These are phyloP conservation scores for Battus philenor DNA, from an alignment of 1,140 invertebrate species.

Conservation along the genomic window DNA sequence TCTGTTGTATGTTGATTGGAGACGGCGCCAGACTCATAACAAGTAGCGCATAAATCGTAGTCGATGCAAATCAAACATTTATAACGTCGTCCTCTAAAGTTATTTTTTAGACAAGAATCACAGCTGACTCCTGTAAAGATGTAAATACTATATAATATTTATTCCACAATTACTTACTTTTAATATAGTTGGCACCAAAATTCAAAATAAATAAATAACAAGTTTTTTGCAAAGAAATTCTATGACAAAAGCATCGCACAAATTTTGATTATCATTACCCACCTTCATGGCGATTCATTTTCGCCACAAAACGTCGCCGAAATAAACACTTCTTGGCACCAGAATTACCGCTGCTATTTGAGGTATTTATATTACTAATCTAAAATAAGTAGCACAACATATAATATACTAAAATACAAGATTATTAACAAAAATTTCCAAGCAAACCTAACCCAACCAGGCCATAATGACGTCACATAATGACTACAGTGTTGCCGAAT, in stretches of 20 bases:
- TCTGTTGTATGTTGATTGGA: constrained; percentile 95
- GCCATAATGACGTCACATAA: constrained; percentile 82
- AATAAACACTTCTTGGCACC: constrained; percentile 64
- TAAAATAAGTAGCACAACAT: constrained; percentile 78
- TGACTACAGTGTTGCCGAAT: constrained; percentile 45
- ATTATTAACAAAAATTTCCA: constrained; percentile 80
- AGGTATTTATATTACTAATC: constrained; percentile 71
- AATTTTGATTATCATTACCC: constrained; percentile 78
- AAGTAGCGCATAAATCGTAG: constrained; percentile 98
- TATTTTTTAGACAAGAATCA: constrained; percentile 99
- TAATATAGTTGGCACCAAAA: constrained; percentile 1
- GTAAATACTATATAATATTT: constrained; percentile 37
- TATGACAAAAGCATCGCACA: constrained; percentile 71
- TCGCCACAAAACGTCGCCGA: constrained; percentile 77
- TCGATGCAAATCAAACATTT: constrained; percentile 99
- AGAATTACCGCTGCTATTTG: constrained; percentile 63
- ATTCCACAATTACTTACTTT: constrained; percentile 22
- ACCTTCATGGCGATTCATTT: constrained; percentile 91
- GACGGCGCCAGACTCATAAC: constrained; percentile 95
- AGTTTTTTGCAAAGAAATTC: constrained; percentile 46
- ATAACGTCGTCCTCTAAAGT: constrained; percentile 97
- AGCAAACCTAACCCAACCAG: constrained; percentile 85
- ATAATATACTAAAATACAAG: constrained; percentile 79
- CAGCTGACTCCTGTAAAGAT: constrained; percentile 93
- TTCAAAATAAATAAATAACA: constrained; percentile 22